These are phyloP conservation scores for Parnassius smintheus DNA, from an alignment of 2,888 invertebrate genomes.

Conservation along the genomic window DNA sequence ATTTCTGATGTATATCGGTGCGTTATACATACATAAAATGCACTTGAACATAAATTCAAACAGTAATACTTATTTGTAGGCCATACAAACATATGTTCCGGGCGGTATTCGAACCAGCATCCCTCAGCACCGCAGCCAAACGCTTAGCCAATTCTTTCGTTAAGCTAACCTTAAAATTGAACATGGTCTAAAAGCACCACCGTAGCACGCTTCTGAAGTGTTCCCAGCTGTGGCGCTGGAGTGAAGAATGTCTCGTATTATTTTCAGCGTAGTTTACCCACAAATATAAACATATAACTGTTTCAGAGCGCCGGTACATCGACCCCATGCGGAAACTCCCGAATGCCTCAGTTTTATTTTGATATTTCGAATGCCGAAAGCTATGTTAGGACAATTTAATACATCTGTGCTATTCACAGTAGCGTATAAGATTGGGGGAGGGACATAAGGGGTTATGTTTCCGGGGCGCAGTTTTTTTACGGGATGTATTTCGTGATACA, in stretches of 20 bases:
- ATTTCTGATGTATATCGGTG: no score
- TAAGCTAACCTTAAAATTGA: conserved; percentile 7
- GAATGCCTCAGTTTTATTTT: conserved; percentile 8
- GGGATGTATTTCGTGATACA: no score
- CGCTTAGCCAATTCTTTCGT: no score
- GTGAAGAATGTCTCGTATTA: conserved; percentile 39
- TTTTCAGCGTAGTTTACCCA: conserved; percentile 41
- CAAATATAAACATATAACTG: conserved; percentile 46
- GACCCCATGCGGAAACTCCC: conserved; percentile 39
- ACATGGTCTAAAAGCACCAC: not conserved
- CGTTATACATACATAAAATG: no score
- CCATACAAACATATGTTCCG: no score
- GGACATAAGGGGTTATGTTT: no score
- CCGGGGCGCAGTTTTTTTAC: no score
- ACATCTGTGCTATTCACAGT: not conserved
- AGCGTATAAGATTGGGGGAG: no score
- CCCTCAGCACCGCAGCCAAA: no score
- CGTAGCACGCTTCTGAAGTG: conserved; percentile 2
- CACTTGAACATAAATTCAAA: no score
- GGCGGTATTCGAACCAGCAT: no score
- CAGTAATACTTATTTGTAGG: no score
- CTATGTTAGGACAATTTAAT: not conserved
- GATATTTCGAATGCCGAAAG: conserved; percentile 2
- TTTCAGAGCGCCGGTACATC: conserved; percentile 46
- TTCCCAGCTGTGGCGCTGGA: conserved; percentile 6